Conservation (phyloP, 2,888 invertebrate genomes). For the Trichogramma dendrolimi region DNA sequence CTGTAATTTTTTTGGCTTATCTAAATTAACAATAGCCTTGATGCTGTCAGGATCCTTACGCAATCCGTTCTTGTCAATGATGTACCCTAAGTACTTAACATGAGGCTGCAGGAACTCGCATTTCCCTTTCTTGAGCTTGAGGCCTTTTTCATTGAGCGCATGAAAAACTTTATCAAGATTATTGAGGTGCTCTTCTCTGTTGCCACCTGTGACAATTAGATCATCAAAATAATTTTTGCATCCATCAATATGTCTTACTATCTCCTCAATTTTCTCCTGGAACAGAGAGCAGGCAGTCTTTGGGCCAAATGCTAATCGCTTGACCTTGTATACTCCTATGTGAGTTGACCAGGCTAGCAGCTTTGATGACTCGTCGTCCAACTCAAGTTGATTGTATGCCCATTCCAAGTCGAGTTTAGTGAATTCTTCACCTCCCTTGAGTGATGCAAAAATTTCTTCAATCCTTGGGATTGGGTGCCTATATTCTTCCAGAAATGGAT, state of each 20-base stretch:
- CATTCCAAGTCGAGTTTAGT: conserved; percentile 38
- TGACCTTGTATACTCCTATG: conserved; percentile 38
- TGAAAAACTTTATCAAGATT: conserved; percentile 29
- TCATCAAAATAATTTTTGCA: conserved; percentile 46
- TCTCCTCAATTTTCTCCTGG: conserved; percentile 36
- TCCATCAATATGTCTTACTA: conserved; percentile 40
- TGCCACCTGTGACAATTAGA: conserved; percentile 42
- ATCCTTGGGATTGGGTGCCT: conserved; percentile 31
- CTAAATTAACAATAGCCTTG: conserved; percentile 26
- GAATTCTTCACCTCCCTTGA: conserved; percentile 31
- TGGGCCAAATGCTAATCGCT: conserved; percentile 23
- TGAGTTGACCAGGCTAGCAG: conserved; percentile 40
- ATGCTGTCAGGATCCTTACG: conserved; percentile 22
- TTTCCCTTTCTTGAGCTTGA: conserved; percentile 23
- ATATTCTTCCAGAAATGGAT: conserved; percentile 34
- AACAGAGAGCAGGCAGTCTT: conserved; percentile 38
- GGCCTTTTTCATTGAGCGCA: conserved; percentile 13
- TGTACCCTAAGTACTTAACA: conserved; percentile 34
- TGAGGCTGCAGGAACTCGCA: conserved; percentile 19
- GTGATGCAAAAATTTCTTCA: conserved; percentile 25
- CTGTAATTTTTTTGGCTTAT: conserved; percentile 29
- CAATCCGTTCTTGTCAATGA: conserved; percentile 31
- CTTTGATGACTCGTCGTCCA: conserved; percentile 37
- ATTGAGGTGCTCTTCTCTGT: conserved; percentile 36
- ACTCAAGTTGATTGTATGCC: conserved; percentile 43